A percentile compares a stretch with the other conserved stretches of the same genome.
Conservation (phyloP, 2,888 invertebrate genomes). For the Drosophila birchii region DNA sequence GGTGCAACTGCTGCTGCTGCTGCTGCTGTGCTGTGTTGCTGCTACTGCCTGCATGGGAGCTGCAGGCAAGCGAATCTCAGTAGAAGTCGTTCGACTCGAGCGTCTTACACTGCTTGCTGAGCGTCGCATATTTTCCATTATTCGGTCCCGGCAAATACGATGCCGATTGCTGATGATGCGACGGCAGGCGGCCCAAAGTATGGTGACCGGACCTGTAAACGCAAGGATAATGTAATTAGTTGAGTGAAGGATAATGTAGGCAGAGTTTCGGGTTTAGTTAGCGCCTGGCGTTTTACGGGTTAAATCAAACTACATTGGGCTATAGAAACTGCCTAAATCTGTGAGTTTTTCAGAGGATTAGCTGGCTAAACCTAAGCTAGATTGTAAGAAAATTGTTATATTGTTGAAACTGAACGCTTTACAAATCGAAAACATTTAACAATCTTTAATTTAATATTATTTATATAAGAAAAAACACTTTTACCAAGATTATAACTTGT, state of each 20-base stretch:
- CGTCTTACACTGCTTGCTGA: constrained; percentile 98
- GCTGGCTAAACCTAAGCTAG: not conserved
- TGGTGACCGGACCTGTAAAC: constrained; percentile 85
- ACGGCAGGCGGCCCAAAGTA: constrained; percentile 88
- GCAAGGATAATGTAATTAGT: not conserved
- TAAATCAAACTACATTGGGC: no score
- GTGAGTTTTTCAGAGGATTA: not conserved
- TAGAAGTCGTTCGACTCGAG: constrained; percentile 96
- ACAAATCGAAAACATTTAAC: not conserved
- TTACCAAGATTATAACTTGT: not conserved
- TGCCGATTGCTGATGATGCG: constrained; percentile 84
- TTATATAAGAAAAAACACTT: not conserved
- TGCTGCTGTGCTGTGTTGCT: constrained; percentile 74
- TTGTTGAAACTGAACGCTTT: no score
- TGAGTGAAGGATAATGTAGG: not conserved
- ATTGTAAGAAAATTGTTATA: not conserved
- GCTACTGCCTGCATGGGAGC: constrained; percentile 85
- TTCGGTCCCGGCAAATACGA: constrained; percentile 87
- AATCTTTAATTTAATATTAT: not conserved
- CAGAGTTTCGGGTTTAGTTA: not conserved
- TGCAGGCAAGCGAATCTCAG: constrained; percentile 91
- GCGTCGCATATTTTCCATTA: constrained; percentile 95
- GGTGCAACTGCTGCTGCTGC: constrained; percentile 37
- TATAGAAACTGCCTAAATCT: not conserved
- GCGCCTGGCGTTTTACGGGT: not conserved